A percentile compares a stretch with the other conserved stretches of the same genome.
Conservation (phyloP, 2,888 invertebrate species). For the Epinotia nisella region DNA sequence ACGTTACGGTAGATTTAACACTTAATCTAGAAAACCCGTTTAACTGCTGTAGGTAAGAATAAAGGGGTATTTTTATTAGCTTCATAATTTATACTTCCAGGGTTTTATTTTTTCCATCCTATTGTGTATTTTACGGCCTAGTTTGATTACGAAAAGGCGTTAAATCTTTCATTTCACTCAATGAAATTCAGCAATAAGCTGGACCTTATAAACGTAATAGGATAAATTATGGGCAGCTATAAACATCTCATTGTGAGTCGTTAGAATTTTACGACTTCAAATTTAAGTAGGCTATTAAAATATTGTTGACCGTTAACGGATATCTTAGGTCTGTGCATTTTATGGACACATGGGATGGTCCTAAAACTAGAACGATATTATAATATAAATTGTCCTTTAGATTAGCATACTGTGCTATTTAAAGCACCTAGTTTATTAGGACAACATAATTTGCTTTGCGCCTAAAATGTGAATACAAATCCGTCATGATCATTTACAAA, state of each 20-base stretch:
- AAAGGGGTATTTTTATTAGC: conserved; percentile 28
- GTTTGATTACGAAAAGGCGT: conserved; percentile 39
- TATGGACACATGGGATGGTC: neutral
- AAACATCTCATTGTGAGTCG: conserved; percentile 67
- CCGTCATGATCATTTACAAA: neutral
- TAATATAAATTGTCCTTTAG: too few species aligned
- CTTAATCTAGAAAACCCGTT: conserved; percentile 10
- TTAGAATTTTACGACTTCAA: conserved; percentile 69
- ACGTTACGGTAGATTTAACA: conserved; percentile 15
- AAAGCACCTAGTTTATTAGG: too few species aligned
- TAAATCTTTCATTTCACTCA: conserved; percentile 41
- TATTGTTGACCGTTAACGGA: conserved; percentile 66
- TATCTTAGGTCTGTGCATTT: conserved; percentile 52
- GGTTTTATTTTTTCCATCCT: conserved; percentile 20
- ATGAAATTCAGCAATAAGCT: conserved; percentile 54
- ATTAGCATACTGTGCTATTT: too few species aligned
- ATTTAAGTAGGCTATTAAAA: conserved; percentile 68
- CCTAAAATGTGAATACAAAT: too few species aligned
- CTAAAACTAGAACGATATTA: neutral
- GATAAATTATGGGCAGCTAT: conserved; percentile 68
- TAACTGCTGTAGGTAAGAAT: conserved; percentile 7
- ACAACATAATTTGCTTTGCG: too few species aligned
- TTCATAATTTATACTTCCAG: conserved; percentile 29
- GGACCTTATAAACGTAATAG: conserved; percentile 64
- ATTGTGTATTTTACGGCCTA: conserved; percentile 29